Percentiles rank a stretch among this genome's conserved stretches.
These are phyloP conservation scores for Agapornis canus DNA, from an alignment of 2,797 vertebrate genomes.

Conservation along the genomic window DNA sequence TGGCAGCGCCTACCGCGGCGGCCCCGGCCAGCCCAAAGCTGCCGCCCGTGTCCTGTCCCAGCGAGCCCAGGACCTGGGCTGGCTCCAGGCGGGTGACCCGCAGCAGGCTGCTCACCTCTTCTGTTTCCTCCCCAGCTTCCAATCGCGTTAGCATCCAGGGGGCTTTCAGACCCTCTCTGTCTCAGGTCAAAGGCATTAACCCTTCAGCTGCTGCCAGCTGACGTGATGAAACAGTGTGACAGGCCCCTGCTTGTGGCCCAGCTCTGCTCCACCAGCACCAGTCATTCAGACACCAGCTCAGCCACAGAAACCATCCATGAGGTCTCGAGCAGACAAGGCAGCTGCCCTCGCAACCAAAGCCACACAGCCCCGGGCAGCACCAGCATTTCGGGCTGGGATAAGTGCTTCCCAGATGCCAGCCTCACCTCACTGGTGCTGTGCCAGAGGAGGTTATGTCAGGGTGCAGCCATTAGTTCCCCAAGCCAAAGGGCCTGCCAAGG, in stretches of 20 bases:
- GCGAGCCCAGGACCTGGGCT: accelerated
- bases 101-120: background rate
- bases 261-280: accelerated
- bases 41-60: accelerated
- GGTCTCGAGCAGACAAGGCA: background rate
- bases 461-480: background rate
- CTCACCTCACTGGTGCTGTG: accelerated
- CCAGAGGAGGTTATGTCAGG: background rate
- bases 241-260: background rate
- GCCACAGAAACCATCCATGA: background rate
- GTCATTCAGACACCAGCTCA: background rate
- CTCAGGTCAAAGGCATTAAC: background rate
- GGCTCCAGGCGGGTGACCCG: accelerated
- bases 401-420: background rate
- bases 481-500: background rate
- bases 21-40: accelerated
- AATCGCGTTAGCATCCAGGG: background rate
- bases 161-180: background rate
- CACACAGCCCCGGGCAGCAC: background rate
- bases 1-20: background rate
- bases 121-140: background rate
- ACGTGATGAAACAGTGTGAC: background rate
- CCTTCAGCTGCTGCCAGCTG: background rate
- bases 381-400: background rate
- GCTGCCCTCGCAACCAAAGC: background rate